Evolutionary conservation across 2,888 invertebrate species (phyloP).

Genomic region (Ctenicera cuprea): DNA sequence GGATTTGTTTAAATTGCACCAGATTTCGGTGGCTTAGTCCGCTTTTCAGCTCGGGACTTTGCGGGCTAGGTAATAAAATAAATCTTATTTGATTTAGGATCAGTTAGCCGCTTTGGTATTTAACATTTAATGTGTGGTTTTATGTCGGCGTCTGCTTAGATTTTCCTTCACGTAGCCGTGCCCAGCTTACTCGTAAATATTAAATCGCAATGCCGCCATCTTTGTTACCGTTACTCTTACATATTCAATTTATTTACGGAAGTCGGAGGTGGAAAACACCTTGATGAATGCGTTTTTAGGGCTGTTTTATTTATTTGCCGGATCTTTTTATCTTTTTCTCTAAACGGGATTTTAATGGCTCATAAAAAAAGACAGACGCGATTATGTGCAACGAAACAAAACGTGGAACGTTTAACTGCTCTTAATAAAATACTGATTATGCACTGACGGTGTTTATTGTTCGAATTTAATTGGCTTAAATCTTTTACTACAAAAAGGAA

Average conservation of each 20-base stretch:
- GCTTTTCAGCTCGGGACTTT: background rate
- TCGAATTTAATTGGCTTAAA: constrained; percentile 4
- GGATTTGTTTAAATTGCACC: constrained; percentile 29
- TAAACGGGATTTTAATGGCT: constrained; percentile 16
- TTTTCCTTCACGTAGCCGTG: constrained; percentile 25
- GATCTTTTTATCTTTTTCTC: constrained; percentile 23
- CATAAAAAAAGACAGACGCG: constrained; percentile 11
- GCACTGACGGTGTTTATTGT: constrained; percentile 8
- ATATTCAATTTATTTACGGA: constrained; percentile 27
- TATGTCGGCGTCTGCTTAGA: constrained; percentile 29
- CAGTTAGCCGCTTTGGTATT: constrained; percentile 31
- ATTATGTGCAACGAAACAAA: constrained; percentile 5
- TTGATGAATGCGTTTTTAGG: constrained; percentile 32
- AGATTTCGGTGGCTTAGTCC: constrained; percentile 21
- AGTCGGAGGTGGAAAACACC: constrained; percentile 30
- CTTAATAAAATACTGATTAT: constrained; percentile 19
- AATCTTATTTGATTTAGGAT: constrained; percentile 39
- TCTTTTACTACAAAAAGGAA: background rate
- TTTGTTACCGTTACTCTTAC: constrained; percentile 15
- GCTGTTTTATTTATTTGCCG: constrained; percentile 23
- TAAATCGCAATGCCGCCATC: constrained; percentile 20
- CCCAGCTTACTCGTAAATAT: constrained; percentile 29
- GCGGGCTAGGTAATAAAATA: constrained; percentile 30
- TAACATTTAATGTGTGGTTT: constrained; percentile 39
- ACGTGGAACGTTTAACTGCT: background rate